Percentiles rank a stretch among this genome's conserved stretches.
Evolutionary conservation across 2,888 invertebrate species (phyloP).

Genomic region (Gymnosoma rotundatum): DNA sequence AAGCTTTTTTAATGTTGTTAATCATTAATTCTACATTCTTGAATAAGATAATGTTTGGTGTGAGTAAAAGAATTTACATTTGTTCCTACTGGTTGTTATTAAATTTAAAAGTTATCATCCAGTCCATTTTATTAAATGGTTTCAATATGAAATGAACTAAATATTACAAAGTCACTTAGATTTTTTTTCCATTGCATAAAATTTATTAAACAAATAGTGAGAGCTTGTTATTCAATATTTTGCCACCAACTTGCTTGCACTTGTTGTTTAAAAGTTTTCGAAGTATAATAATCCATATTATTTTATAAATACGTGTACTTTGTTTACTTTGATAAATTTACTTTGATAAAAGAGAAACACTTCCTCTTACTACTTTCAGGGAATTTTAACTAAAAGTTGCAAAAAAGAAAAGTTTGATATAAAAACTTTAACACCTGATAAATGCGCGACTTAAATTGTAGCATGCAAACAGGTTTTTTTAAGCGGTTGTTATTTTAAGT

Average conservation of each 20-base stretch:
- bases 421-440: constrained; percentile 53
- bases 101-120: too few relatives aligned
- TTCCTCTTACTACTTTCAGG: background rate
- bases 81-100: too few relatives aligned
- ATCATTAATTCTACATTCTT: too few relatives aligned
- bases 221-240: too few relatives aligned
- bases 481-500: background rate
- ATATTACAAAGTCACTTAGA: too few relatives aligned
- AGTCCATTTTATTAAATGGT: too few relatives aligned
- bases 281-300: constrained; percentile 6
- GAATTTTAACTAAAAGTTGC: background rate
- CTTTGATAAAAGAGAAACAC: background rate
- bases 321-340: constrained; percentile 36
- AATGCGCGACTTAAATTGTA: constrained; percentile 44
- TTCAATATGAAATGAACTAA: too few relatives aligned
- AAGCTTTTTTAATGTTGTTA: too few relatives aligned
- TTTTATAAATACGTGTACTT: background rate
- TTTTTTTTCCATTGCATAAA: too few relatives aligned
- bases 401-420: constrained; percentile 42
- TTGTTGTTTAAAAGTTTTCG: background rate
- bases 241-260: background rate
- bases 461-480: background rate
- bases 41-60: too few relatives aligned
- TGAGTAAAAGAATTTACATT: too few relatives aligned
- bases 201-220: too few relatives aligned